Evolutionary conservation across 35 echinoderm and acorn worm species (phyloP).

Genomic region (Heliocidaris tuberculata): DNA sequence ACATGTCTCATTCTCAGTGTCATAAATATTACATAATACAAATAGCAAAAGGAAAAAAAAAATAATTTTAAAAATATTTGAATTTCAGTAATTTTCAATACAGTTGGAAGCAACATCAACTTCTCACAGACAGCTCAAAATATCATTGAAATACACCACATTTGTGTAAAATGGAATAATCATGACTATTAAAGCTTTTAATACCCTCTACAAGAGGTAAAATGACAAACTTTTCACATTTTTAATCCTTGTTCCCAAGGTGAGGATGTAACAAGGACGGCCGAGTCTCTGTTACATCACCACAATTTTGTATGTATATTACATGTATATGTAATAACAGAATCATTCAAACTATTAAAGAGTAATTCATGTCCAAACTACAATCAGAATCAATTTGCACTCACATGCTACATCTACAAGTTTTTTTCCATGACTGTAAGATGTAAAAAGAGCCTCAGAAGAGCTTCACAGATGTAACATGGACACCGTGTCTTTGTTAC

Average conservation of each 20-base stretch:
- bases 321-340: too few relatives aligned
- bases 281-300: not conserved
- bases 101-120: not conserved
- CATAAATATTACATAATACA: not conserved
- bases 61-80: not conserved
- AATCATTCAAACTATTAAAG: too few relatives aligned
- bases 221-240: not conserved
- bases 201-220: not conserved
- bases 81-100: conserved; percentile 15
- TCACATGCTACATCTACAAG: not conserved
- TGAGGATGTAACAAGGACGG: not conserved
- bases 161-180: not conserved
- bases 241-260: not conserved
- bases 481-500: conserved; percentile 1
- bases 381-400: conserved; percentile 6
- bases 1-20: not conserved
- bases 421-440: not conserved
- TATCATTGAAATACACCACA: not conserved
- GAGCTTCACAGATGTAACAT: not conserved
- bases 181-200: not conserved
- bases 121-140: not conserved
- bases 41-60: too few relatives aligned
- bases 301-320: not conserved
- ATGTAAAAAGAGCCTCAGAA: not conserved
- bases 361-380: not conserved